Evolutionary conservation across 2,888 invertebrate genomes (phyloP), one percentile per base, ranked within the genome.

Genomic region (Mamestra brassicae): DNA sequence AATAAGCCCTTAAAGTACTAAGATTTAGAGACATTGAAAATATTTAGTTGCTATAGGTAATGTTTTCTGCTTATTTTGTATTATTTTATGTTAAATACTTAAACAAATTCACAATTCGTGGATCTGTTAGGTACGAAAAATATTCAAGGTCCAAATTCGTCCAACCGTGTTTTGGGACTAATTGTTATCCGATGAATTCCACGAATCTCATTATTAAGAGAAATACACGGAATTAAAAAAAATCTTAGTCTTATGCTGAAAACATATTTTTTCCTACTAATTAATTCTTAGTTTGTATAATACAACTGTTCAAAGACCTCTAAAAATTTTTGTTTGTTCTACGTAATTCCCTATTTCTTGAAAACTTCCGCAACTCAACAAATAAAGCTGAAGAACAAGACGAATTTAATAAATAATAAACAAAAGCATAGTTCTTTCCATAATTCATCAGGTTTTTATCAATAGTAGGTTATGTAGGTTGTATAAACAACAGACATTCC

Each of bases 401-500:
- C 3, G 38, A 64, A 58, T 75, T 76, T 17, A 65, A 45, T 81
- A 82, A 70, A 64, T 64, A 61, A 60, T 69, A 77, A 60, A 65
- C 38, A 61, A 54, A 67, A 68, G n/a, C 66, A 72, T 63, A 69
- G 71, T 71, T 57, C n/a, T 45, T 72, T 81, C 75, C 73, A 80
- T 82, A 77, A 85, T 80, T 84, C 75, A 83, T 85, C 69, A 81
- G 76, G 79, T 71, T 84, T 85, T 84, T 86, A 78, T 82, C 80
- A 85, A 87, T 85, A 87, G 80, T 55, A 68, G 65, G 83, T 55
- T 86, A 79, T 74, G 83, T 84, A 83, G 47, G 76, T 71, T 81
- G 88, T 80, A 83, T 87, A 86, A 88, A 88, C 88, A 88, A 83
- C 86, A 83, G 76, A 58, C 77, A 87, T 88, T 86, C 86, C 81